phyloP scores from a whole-genome alignment of 2,797 vertebrate genomes.

The Rhynchonycteris naso region DNA sequence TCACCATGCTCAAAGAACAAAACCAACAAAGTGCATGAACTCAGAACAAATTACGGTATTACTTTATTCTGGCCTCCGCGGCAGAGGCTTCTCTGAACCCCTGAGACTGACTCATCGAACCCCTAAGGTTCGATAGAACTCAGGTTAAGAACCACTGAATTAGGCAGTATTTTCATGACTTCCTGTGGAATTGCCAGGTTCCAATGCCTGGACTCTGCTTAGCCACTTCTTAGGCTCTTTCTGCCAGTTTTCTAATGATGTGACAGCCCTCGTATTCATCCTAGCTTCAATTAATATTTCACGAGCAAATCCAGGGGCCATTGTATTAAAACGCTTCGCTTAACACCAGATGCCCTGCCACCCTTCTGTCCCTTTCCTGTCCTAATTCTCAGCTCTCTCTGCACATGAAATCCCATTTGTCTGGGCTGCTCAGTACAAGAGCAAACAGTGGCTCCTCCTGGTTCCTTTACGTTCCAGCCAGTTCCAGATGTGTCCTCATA shows the following conservation, averaged over 20 bases:
- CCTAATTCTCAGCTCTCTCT: neutral
- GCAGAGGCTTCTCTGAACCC: no score
- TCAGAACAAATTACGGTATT: no score
- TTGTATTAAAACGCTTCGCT: neutral
- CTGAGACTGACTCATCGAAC: no score
- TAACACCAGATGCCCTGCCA: neutral
- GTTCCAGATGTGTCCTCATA: conserved; percentile 72
- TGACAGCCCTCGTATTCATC: conserved; percentile 39
- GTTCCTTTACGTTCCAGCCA: conserved; percentile 53
- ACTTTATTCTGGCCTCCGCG: no score
- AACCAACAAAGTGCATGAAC: no score
- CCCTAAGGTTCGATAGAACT: no score
- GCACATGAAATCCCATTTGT: conserved; percentile 30
- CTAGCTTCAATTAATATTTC: conserved; percentile 67
- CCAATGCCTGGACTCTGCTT: neutral
- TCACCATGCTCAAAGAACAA: no score
- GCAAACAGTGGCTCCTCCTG: neutral
- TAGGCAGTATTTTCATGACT: conserved; percentile 33
- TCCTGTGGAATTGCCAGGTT: neutral
- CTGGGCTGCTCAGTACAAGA: neutral
- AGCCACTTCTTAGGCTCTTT: conserved; percentile 31
- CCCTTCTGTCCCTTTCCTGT: neutral
- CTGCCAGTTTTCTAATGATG: conserved; percentile 37
- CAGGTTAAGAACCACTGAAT: no score
- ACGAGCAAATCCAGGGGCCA: conserved; percentile 35